Base-by-base conservation (phyloP, 2,797 vertebrate genomes). In the Apodemus agrarius region DNA sequence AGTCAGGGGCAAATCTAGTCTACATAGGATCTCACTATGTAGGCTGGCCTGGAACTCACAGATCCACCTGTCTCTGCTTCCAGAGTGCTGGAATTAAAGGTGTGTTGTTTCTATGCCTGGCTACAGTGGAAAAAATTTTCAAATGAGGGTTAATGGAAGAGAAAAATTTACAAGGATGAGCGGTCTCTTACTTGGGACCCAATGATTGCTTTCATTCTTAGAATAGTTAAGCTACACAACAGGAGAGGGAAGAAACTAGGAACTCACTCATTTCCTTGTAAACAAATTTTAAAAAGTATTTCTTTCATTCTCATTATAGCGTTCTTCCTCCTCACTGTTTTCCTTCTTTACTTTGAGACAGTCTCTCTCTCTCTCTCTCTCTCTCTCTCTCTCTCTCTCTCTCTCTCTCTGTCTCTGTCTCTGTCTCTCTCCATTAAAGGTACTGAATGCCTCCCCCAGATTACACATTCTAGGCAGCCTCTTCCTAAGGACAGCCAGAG, bases 181-280 rank as follows among this genome's bases (percentile, higher is more conserved):
- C 13, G 63, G 61, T 89, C 40, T 76, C 34, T 90, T 67, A 91
- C 13, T 72, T 85, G 29, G 65, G 9, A 93, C n/a, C 22, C 78
- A 54, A 80, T 49, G 19, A 26, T 9, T 76, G 22, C 76, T 93
- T 96, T 91, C 17, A 97, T 3, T 83, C 43, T 21, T 3, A 0
- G 85, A 90, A 69, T 1, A 84, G 37, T 22, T 89, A 72, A 89
- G 88, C 61, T 63, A 94, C 29, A 8, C 93, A 78, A 92, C 24
- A 69, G 13, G 76, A 90, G 21, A 93, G 13, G 37, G 43, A 93
- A 94, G 31, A 96, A 96, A 75, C 6, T 1, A 19, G 61, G 49
- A 92, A 92, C 22, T 93, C 37, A 93, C 16, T 69, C 37, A 74
- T 57, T 81, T 89, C 37, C 1, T 72, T 26, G 78, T n/a, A 61